phyloP scores from a whole-genome alignment of 2,888 invertebrate genomes.

The Sarcophaga subvicina region DNA sequence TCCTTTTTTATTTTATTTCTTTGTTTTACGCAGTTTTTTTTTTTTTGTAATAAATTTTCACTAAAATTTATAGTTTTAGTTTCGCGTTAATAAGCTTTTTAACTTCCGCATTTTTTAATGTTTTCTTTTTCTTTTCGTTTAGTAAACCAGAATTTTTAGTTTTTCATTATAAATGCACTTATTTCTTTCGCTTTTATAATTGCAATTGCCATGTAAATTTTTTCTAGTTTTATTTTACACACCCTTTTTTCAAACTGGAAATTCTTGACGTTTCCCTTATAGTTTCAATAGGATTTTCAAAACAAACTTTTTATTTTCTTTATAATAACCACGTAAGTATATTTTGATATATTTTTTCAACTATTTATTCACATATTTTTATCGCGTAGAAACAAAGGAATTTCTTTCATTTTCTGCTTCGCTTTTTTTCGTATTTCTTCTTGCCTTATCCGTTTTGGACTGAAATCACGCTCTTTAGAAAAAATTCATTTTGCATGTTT shows the following conservation, averaged over 20 bases:
- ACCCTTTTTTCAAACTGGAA: slow-evolving; percentile 53
- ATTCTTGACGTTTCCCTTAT: background rate
- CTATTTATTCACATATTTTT: slow-evolving; percentile 27
- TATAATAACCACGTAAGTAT: too few species aligned
- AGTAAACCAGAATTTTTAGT: slow-evolving; percentile 41
- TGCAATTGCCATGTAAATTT: slow-evolving; percentile 34
- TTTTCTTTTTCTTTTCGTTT: background rate
- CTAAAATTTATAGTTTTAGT: slow-evolving; percentile 18
- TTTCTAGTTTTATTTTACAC: slow-evolving; percentile 42
- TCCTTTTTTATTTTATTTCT: slow-evolving; percentile 25
- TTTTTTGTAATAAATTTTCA: slow-evolving; percentile 31
- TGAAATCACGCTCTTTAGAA: slow-evolving; percentile 52
- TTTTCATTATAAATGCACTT: slow-evolving; percentile 30
- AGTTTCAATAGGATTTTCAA: too few species aligned
- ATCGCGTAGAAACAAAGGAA: slow-evolving; percentile 59
- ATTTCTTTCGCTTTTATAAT: slow-evolving; percentile 20
- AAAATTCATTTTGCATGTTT: slow-evolving; percentile 33
- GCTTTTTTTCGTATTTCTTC: slow-evolving; percentile 38
- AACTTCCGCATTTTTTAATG: slow-evolving; percentile 51
- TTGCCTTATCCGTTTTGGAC: slow-evolving; percentile 57
- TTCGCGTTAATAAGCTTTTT: slow-evolving; percentile 29
- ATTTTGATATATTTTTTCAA: slow-evolving; percentile 6
- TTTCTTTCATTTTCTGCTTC: slow-evolving; percentile 22
- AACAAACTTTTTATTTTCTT: too few species aligned
- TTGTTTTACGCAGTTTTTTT: background rate